Evolutionary conservation across 2,797 vertebrate genomes (phyloP), one percentile per base, ranked within the genome.

Genomic region (Argentina silus): DNA sequence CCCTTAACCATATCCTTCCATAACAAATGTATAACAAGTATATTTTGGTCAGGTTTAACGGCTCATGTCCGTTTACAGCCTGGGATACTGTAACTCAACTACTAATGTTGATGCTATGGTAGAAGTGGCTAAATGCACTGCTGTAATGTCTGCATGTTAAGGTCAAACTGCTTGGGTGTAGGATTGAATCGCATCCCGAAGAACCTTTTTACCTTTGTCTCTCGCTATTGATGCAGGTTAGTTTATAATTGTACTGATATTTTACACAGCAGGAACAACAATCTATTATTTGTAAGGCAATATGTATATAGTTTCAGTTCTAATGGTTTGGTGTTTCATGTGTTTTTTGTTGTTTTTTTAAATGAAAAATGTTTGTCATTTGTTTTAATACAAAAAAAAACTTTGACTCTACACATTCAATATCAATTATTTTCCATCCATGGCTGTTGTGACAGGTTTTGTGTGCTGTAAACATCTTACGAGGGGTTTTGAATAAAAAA

Each of bases 301-400:
- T 81, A 80, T 90, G 85, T 87, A 85, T 83, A 87, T 85, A 86
- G 84, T 76, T 67, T 83, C 73, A 14, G 74, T 69, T 81, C 76
- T 42, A 74, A 66, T 77, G 48, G 71, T 73, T 73, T 72, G 50
- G 51, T 73, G 71, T 72, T 55, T 72, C 61, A 65, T 67, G 63
- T 73, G 76, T 69, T 78, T 69, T 56, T 57, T 78, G n/a, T 84
- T 84, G 67, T 74, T 15, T 77, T 77, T 86, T 80, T 70, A 70
- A 71, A 81, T 12, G 72, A 57, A 14, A 55, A 64, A 67, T 55
- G 9, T 51, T 36, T 3, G 75, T 55, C 48, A n/a, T 50, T 75
- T 42, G 57, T 42, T 62, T 75, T 75, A 43, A 42, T 61, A 47
- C 23, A 9, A 73, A 89, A 93, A 14, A 17, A 21, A 23, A 44